Percentiles rank a stretch among this genome's conserved stretches.
phyloP scores from a whole-genome alignment of 2,113 vertebrate genomes.

The Alethe diademata region DNA sequence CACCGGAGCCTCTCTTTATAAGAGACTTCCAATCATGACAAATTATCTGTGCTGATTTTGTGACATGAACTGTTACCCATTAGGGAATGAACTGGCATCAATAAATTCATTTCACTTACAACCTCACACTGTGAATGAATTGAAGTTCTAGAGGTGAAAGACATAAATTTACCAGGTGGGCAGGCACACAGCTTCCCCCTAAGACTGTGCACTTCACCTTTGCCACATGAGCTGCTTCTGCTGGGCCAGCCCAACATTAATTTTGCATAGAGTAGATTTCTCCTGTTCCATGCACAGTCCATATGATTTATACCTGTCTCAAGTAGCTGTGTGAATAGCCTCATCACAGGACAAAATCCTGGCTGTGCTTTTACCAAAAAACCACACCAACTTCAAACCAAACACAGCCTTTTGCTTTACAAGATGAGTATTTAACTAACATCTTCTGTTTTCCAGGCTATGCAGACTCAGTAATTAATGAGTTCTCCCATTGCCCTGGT shows the following conservation, averaged over 20 bases:
- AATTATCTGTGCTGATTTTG: conserved; percentile 61
- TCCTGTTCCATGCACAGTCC: neutral
- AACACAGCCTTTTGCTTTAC: neutral
- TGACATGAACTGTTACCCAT: conserved; percentile 63
- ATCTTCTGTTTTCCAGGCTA: neutral
- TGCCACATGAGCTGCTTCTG: neutral
- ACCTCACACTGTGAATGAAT: conserved; percentile 22
- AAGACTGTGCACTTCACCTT: conserved; percentile 42
- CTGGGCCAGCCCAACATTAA: conserved; percentile 34
- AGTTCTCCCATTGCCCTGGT: neutral
- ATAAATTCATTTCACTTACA: conserved; percentile 68
- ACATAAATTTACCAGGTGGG: conserved; percentile 68
- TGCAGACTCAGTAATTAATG: neutral
- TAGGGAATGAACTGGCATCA: conserved; percentile 63
- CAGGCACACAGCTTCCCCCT: conserved; percentile 33
- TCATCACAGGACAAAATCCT: neutral
- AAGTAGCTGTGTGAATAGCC: neutral
- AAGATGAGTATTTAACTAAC: neutral
- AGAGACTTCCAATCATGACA: conserved; percentile 60
- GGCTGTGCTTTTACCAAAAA: neutral
- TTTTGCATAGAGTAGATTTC: conserved; percentile 48
- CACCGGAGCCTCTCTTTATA: neutral
- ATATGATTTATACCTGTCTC: neutral
- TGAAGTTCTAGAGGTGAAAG: conserved; percentile 64
- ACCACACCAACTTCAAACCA: neutral